phyloP scores from a whole-genome alignment of 2,888 invertebrate species.

The Campoplex capitator region DNA sequence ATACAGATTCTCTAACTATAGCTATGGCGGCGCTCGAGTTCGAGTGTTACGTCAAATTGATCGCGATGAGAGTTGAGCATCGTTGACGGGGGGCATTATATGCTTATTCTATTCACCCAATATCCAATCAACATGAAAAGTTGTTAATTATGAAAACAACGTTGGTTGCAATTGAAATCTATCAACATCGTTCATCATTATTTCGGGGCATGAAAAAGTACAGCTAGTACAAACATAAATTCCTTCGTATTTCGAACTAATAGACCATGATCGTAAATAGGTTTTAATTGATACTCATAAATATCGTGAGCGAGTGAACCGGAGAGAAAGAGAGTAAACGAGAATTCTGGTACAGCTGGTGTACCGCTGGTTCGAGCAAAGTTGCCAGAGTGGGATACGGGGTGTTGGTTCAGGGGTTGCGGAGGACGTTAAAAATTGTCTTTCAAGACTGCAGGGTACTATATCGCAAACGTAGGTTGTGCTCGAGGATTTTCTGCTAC shows the following conservation, averaged over 20 bases:
- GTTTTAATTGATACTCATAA: constrained; percentile 58
- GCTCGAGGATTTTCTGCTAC: constrained; percentile 34
- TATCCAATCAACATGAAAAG: constrained; percentile 15
- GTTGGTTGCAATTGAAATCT: constrained; percentile 11
- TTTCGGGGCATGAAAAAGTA: constrained; percentile 1
- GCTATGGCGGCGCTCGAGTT: not conserved
- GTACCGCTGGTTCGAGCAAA: constrained; percentile 40
- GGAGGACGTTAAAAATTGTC: constrained; percentile 72
- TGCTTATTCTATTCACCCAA: not conserved
- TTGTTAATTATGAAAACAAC: constrained; percentile 14
- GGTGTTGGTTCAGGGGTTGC: constrained; percentile 32
- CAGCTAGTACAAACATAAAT: not conserved
- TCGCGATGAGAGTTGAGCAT: not conserved
- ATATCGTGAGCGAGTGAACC: constrained; percentile 30
- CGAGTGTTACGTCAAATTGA: no score
- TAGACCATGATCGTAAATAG: constrained; percentile 34
- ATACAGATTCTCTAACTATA: not conserved
- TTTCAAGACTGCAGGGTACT: constrained; percentile 60
- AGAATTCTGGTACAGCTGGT: constrained; percentile 57
- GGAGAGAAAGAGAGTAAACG: constrained; percentile 3
- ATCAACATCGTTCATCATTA: constrained; percentile 21
- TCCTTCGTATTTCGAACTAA: constrained; percentile 13
- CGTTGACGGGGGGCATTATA: not conserved
- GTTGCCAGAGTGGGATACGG: constrained; percentile 65
- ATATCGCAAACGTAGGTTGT: constrained; percentile 49